Percentiles rank a stretch among this genome's conserved stretches.
phyloP scores from a whole-genome alignment of 2,113 vertebrate genomes.

The Platysteira castanea region DNA sequence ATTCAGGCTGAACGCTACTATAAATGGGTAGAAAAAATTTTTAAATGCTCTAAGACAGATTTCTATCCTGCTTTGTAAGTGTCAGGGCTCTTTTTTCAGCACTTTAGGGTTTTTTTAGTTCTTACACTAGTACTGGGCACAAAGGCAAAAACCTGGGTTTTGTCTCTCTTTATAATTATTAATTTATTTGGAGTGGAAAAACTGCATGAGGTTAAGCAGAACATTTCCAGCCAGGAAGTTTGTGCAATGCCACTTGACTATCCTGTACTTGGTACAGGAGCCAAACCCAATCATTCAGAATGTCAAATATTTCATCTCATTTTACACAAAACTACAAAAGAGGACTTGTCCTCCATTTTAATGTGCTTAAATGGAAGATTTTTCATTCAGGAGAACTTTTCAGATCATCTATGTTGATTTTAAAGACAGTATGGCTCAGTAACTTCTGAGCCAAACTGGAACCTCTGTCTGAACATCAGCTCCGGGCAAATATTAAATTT shows the following conservation, averaged over 20 bases:
- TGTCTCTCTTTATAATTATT: not conserved
- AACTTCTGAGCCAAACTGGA: not conserved
- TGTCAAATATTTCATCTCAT: not conserved
- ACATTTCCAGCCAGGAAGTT: not conserved
- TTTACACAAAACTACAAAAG: not conserved
- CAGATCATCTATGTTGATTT: not conserved
- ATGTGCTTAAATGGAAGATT: not conserved
- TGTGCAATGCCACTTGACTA: not conserved
- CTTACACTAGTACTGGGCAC: not conserved
- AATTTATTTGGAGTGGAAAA: not conserved
- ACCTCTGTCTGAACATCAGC: not conserved
- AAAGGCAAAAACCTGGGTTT: not conserved
- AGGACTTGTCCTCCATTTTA: not conserved
- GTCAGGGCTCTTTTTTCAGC: not conserved
- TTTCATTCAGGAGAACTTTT: not conserved
- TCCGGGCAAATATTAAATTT: not conserved
- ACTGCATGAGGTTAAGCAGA: not conserved
- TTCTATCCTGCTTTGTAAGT: not conserved
- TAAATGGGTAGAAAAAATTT: not conserved
- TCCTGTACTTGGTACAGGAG: not conserved
- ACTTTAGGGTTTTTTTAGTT: not conserved
- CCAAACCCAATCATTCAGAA: not conserved
- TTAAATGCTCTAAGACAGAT: not conserved
- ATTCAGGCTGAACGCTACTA: not conserved
- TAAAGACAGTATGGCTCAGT: not conserved